Evolutionary conservation across 1,140 invertebrate species (phyloP), one percentile per base, ranked within the genome.

Genomic region (Drosophila takahashii): DNA sequence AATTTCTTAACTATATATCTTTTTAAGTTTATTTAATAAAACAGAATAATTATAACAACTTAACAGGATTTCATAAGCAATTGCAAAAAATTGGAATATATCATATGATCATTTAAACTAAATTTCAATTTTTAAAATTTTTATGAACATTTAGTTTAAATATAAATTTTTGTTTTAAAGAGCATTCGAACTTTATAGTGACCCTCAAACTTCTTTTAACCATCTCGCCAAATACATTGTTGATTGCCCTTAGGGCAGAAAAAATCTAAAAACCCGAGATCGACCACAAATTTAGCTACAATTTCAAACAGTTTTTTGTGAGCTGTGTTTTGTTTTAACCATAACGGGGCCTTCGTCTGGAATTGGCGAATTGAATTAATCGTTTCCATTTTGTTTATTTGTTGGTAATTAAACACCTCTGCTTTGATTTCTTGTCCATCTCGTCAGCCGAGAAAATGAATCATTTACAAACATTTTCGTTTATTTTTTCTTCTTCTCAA

Each of bases 311-410:
- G 54, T 73, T 86, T 73, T 70, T 54, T 75, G 44, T 61, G 56
- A 26, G 45, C 61, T 53, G 37, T 44, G 16, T 62, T 77, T 41
- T 66, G 53, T 71, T 65, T 76, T 53, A 72, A 81, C 77, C 81
- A 87, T 86, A 86, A 81, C 81, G 83, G 75, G 75, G 69, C 75
- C 83, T 75, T 86, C 67, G 81, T 79, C 67, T 58, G 67, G 77
- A 83, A 89, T 89, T 89, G 84, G 84, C 84, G 84, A 89, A 89
- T 89, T 89, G 79, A 89, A 89, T 89, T 89, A 89, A 89, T 89
- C 79, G 84, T 74, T 89, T 89, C 77, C 79, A 89, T 89, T 89
- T 89, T 89, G 84, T 89, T 89, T 89, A 89, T 89, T 89, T 89
- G 84, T 89, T 89, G 84, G 84, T 89, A 89, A 89, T 89, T 89